Base-by-base conservation (phyloP, 2,113 vertebrate species). In the Pipa parva region DNA sequence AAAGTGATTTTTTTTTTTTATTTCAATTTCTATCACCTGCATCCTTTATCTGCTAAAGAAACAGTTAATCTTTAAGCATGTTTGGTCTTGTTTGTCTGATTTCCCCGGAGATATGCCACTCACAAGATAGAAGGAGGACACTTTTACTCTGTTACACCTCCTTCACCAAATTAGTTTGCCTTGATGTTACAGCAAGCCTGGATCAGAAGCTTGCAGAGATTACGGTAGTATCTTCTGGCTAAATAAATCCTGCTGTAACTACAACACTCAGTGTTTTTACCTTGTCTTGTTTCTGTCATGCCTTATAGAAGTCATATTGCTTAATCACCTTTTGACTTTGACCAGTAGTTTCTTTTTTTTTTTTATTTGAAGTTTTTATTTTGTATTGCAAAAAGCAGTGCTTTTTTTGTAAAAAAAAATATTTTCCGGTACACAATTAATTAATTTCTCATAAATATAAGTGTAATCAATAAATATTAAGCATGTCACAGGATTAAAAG, bases 301-400 rank as follows among this genome's bases (percentile, higher is more conserved):
- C 33, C 57, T 39, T 28, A 42, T 48, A 45, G 18, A 60, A 33
- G 56, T 60, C 46, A 69, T 60, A 42, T 33, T 60, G n/a, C 31
- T 42, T 29, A 59, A 60, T 69, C 65, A 69, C 65, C 56, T 51
- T 51, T 60, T 60, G 57, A 69, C 65, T 69, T 69, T 59, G 55
- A 50, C 42, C 45, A 20, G 24, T 60, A 60, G 56, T 46, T 68
- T 37, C 3, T 5, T 42, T n/a, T n/a, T n/a, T n/a, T n/a, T n/a
- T n/a, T n/a, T n/a, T n/a, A n/a, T n/a, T n/a, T n/a, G n/a, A n/a
- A n/a, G n/a, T n/a, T n/a, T n/a, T n/a, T n/a, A n/a, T n/a, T n/a
- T n/a, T n/a, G n/a, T n/a, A n/a, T n/a, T n/a, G n/a, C n/a, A n/a
- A n/a, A n/a, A n/a, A n/a, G n/a, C n/a, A n/a, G n/a, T n/a, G n/a